Conservation (phyloP, 2,797 vertebrate species). For the Falco cherrug region DNA sequence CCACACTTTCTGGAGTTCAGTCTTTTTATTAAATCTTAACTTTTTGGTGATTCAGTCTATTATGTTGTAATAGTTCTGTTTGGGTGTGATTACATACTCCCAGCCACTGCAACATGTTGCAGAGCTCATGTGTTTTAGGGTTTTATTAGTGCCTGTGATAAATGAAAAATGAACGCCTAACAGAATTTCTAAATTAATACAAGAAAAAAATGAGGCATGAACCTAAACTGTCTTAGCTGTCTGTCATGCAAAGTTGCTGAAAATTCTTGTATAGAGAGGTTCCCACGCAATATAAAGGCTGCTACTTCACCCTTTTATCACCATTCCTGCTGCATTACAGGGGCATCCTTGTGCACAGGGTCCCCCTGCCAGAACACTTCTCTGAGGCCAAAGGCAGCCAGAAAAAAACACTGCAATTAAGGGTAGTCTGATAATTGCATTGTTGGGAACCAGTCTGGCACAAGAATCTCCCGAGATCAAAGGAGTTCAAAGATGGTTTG, state of each 20-base stretch:
- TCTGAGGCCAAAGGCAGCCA: constrained; percentile 7
- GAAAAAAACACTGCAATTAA: constrained; percentile 49
- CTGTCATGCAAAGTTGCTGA: neutral
- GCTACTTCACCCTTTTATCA: neutral
- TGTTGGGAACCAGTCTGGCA: constrained; percentile 57
- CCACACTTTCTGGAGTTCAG: constrained; percentile 11
- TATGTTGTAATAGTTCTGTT: neutral
- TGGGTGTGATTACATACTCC: neutral
- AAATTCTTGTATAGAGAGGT: neutral
- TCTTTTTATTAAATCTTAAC: neutral
- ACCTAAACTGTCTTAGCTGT: neutral
- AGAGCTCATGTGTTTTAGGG: neutral
- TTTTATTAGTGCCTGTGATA: neutral
- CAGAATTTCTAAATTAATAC: neutral
- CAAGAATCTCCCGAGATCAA: constrained; percentile 37
- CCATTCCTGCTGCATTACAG: constrained; percentile 22
- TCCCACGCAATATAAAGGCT: constrained; percentile 49
- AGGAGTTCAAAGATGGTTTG: neutral
- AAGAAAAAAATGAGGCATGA: neutral
- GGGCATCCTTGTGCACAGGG: neutral
- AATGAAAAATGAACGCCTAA: neutral
- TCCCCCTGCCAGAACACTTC: constrained; percentile 28
- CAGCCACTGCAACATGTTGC: neutral
- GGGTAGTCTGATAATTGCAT: constrained; percentile 43
- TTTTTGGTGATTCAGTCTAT: neutral